Evolutionary conservation across 1,140 invertebrate species (phyloP).

Genomic region (Polypedilum pembai): DNA sequence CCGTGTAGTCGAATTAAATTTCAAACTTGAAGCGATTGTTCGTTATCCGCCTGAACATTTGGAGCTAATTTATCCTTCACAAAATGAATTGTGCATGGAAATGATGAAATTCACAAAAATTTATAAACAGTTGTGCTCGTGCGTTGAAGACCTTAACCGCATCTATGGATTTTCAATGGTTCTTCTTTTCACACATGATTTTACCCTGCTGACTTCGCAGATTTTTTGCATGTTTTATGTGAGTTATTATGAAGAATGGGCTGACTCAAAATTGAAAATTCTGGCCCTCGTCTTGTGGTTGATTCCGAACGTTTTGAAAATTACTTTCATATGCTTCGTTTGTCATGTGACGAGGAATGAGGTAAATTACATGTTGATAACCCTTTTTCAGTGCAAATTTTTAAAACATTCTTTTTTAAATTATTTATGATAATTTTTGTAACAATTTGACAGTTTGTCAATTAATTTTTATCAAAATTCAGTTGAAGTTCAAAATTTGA

Average conservation of each 20-base stretch:
- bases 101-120: slow-evolving; percentile 14
- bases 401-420: too few relatives aligned
- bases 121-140: not conserved
- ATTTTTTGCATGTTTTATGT: not conserved
- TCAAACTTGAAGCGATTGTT: not conserved
- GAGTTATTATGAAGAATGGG: not conserved
- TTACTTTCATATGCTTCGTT: not conserved
- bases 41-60: not conserved
- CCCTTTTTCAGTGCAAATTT: too few relatives aligned
- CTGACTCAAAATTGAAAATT: not conserved
- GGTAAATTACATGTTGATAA: not conserved
- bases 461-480: too few relatives aligned
- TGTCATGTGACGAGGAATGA: slow-evolving; percentile 3
- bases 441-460: too few relatives aligned
- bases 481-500: too few relatives aligned
- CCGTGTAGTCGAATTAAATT: not conserved
- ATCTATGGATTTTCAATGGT: slow-evolving; percentile 2
- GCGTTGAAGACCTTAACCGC: not conserved
- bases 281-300: not conserved
- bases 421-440: too few relatives aligned
- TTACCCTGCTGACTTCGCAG: not conserved
- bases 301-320: not conserved
- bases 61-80: not conserved
- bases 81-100: not conserved
- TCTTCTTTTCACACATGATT: not conserved